These are phyloP conservation scores for Ylistrum balloti DNA, from an alignment of 1,140 invertebrate species.

Conservation along the genomic window DNA sequence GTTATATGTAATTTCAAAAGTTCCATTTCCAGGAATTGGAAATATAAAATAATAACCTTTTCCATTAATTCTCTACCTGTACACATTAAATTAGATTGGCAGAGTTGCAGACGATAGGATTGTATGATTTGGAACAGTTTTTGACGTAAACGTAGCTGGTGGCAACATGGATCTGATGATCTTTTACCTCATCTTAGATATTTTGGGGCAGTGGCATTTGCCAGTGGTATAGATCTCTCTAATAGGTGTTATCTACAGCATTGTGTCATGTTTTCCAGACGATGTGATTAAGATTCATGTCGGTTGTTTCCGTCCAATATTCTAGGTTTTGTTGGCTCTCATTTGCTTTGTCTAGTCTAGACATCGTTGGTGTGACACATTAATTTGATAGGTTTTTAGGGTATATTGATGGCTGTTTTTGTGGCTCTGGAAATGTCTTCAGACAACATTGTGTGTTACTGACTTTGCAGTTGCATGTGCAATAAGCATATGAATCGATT, in stretches of 20 bases:
- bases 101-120: not conserved
- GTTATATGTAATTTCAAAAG: not conserved
- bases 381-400: conserved; percentile 22
- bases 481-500: conserved; percentile 10
- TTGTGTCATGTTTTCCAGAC: not conserved
- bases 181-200: not conserved
- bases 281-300: conserved; percentile 39
- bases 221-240: not conserved
- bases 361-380: conserved; percentile 31
- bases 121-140: not conserved
- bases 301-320: conserved; percentile 4
- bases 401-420: not conserved
- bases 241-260: conserved; percentile 27
- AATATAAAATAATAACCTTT: not conserved
- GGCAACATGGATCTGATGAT: not conserved
- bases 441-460: conserved; percentile 13
- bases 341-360: conserved; percentile 19
- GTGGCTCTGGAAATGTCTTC: conserved; percentile 24
- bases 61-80: not conserved
- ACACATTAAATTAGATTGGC: not conserved
- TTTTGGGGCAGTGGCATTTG: conserved; percentile 30
- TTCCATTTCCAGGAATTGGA: too few relatives aligned
- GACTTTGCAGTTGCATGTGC: not conserved
- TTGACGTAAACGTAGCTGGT: not conserved
- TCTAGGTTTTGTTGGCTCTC: conserved; percentile 3